Evolutionary conservation across 2,888 invertebrate genomes (phyloP).

Genomic region (Xanthia togata): DNA sequence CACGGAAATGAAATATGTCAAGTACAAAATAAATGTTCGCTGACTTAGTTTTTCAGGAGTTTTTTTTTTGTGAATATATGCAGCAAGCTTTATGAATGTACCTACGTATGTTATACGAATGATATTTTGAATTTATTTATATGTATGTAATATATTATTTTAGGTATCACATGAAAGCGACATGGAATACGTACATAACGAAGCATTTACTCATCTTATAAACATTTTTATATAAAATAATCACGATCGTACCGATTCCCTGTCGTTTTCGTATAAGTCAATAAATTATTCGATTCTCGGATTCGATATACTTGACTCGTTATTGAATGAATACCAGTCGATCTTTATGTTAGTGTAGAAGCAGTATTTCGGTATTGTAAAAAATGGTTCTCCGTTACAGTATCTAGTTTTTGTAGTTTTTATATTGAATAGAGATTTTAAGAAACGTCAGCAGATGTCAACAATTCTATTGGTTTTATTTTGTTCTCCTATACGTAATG

Average conservation of each 20-base stretch:
- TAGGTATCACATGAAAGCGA: conserved; percentile 79
- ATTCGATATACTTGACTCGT: conserved; percentile 79
- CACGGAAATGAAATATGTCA: conserved; percentile 28
- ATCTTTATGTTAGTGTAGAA: conserved; percentile 83
- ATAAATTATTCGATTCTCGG: conserved; percentile 79
- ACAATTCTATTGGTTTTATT: conserved; percentile 61
- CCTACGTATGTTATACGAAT: conserved; percentile 81
- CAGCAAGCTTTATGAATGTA: conserved; percentile 84
- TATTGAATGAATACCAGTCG: conserved; percentile 82
- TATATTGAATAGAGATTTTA: conserved; percentile 83
- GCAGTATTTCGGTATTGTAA: conserved; percentile 87
- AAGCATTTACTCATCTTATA: conserved; percentile 80
- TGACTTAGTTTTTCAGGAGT: conserved; percentile 70
- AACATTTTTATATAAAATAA: conserved; percentile 69
- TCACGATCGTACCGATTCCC: conserved; percentile 73
- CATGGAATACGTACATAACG: conserved; percentile 74
- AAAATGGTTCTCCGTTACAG: conserved; percentile 81
- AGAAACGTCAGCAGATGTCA: conserved; percentile 70
- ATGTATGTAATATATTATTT: conserved; percentile 79
- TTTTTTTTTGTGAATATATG: conserved; percentile 76
- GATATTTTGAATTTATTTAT: conserved; percentile 83
- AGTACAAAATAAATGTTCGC: conserved; percentile 69
- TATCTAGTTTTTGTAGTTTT: conserved; percentile 86
- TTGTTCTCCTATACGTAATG: conserved; percentile 59
- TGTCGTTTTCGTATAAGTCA: conserved; percentile 80